phyloP scores from a whole-genome alignment of 1,140 invertebrate species.

The Forficula auricularia region DNA sequence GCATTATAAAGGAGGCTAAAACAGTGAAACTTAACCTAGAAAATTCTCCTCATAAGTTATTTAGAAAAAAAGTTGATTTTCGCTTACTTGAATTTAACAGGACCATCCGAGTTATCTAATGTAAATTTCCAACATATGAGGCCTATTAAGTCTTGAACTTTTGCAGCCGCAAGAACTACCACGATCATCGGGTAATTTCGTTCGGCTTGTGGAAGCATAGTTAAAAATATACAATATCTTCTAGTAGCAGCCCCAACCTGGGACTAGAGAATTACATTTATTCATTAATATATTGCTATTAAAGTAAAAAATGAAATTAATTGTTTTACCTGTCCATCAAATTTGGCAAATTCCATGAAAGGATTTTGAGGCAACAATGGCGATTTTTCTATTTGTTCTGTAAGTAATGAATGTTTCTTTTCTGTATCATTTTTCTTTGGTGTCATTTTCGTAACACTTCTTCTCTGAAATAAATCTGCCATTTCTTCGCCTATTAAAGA shows the following conservation, averaged over 20 bases:
- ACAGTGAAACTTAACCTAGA: too few species aligned
- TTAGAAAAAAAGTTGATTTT: too few species aligned
- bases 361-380: constrained; percentile 61
- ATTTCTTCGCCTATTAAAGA: constrained; percentile 37
- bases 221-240: constrained; percentile 71
- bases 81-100: constrained; percentile 33
- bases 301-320: not conserved
- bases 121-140: constrained; percentile 69
- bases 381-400: constrained; percentile 54
- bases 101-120: constrained; percentile 19
- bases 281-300: not conserved
- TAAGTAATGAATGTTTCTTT: constrained; percentile 38
- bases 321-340: constrained; percentile 59
- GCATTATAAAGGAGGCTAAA: too few species aligned
- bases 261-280: constrained; percentile 25
- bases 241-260: constrained; percentile 58
- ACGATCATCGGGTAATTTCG: constrained; percentile 70
- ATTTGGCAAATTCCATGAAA: constrained; percentile 76
- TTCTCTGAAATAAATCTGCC: constrained; percentile 45
- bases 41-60: too few species aligned
- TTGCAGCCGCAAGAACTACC: constrained; percentile 60
- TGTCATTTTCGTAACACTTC: constrained; percentile 29
- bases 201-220: constrained; percentile 60
- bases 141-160: constrained; percentile 83
- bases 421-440: constrained; percentile 18